Evolutionary conservation across 2,113 vertebrate genomes (phyloP).

Genomic region (Rhodinocichla rosea): DNA sequence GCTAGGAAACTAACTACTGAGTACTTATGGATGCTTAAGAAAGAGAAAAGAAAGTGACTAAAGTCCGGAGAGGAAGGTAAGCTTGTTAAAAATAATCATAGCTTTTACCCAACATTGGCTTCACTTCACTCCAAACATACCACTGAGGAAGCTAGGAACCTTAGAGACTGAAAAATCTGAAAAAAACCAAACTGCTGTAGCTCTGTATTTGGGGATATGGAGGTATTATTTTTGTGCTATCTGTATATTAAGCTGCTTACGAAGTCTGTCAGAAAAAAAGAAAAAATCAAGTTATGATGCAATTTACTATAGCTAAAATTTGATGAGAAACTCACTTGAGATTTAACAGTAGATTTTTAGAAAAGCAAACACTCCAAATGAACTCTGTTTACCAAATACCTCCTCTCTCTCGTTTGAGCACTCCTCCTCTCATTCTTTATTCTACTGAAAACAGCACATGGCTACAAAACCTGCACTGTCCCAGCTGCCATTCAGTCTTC

Average conservation of each 20-base stretch:
- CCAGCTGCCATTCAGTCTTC: not conserved
- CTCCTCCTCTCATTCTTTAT: not conserved
- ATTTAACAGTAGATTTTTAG: not conserved
- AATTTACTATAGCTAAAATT: not conserved
- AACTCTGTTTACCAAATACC: not conserved
- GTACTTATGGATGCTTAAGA: not conserved
- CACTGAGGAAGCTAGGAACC: not conserved
- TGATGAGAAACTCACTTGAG: not conserved
- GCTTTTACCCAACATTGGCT: fast-evolving
- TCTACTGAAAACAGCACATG: not conserved
- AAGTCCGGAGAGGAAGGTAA: not conserved
- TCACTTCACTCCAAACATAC: not conserved
- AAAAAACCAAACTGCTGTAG: not conserved
- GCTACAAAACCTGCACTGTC: not conserved
- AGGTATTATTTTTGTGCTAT: not conserved
- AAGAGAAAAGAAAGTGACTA: not conserved
- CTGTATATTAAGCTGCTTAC: not conserved
- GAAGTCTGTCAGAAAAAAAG: not conserved
- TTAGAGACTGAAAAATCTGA: not conserved
- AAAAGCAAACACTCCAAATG: not conserved
- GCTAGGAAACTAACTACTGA: not conserved
- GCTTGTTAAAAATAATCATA: not conserved
- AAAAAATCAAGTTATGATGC: not conserved
- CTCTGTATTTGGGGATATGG: not conserved
- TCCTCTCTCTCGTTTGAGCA: not conserved